These are phyloP conservation scores for Chaetoderma sp. DNA, from an alignment of 2,888 invertebrate species.

Conservation along the genomic window DNA sequence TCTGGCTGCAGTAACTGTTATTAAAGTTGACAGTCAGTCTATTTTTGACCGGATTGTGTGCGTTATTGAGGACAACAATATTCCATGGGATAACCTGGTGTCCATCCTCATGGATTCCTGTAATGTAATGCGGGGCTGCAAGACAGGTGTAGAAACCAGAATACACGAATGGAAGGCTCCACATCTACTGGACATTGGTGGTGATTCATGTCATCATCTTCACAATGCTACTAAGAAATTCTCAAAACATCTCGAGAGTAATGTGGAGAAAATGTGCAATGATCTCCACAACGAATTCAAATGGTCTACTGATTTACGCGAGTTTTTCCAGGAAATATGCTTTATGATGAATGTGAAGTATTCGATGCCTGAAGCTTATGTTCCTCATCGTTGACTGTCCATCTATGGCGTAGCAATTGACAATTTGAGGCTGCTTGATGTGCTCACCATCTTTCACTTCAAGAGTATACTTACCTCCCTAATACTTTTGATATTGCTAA, in stretches of 20 bases:
- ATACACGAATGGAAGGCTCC: constrained; percentile 31
- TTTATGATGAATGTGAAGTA: constrained; percentile 27
- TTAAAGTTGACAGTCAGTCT: constrained; percentile 7
- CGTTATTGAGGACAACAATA: constrained; percentile 8
- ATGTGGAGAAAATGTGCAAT: constrained; percentile 31
- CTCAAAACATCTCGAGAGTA: constrained; percentile 33
- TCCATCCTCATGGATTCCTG: constrained; percentile 44
- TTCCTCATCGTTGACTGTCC: constrained; percentile 41
- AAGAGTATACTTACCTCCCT: too few species aligned
- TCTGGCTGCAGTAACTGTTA: constrained; percentile 6
- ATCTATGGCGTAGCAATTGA: constrained; percentile 33
- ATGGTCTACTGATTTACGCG: constrained; percentile 38
- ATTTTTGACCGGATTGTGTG: constrained; percentile 9
- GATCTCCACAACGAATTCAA: constrained; percentile 42
- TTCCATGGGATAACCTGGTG: constrained; percentile 45
- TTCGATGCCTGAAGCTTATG: constrained; percentile 34
- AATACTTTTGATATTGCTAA: too few species aligned
- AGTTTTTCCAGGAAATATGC: constrained; percentile 30
- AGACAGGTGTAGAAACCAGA: constrained; percentile 39
- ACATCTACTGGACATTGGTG: constrained; percentile 46
- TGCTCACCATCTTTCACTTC: too few species aligned
- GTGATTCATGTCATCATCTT: constrained; percentile 42
- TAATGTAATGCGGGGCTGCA: constrained; percentile 40
- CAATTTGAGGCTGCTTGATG: constrained; percentile 34
- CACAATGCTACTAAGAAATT: constrained; percentile 45